Conservation (phyloP, 1,140 invertebrate species). For the Maniola jurtina region DNA sequence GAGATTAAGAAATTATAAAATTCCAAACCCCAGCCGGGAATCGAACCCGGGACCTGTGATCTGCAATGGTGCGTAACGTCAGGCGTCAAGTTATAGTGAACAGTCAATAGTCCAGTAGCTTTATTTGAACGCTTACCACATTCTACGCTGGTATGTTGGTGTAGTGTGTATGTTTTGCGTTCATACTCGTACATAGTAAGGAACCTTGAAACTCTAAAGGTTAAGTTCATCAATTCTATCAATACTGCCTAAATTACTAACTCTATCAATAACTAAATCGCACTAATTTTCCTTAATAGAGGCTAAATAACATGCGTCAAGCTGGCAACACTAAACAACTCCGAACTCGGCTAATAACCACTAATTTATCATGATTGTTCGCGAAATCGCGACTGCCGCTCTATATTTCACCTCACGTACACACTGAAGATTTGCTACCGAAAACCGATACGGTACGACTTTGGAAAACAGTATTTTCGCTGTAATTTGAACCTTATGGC, state of each 20-base stretch:
- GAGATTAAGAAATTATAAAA: no score
- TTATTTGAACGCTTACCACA: no score
- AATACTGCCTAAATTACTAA: not conserved
- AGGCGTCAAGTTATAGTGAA: no score
- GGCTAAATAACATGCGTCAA: not conserved
- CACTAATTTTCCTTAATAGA: not conserved
- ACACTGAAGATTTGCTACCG: slow-evolving; percentile 12
- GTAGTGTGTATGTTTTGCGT: no score
- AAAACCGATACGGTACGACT: not conserved
- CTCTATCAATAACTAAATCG: not conserved
- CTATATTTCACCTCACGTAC: slow-evolving; percentile 24
- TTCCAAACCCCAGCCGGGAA: no score
- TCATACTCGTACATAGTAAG: no score
- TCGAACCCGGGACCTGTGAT: no score
- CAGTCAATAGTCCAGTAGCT: no score
- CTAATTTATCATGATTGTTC: slow-evolving; percentile 30
- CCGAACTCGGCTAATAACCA: slow-evolving; percentile 18
- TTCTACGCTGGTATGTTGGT: no score
- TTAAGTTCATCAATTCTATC: not conserved
- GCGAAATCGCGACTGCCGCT: slow-evolving; percentile 16
- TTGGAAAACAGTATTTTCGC: not conserved
- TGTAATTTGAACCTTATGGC: slow-evolving; percentile 8
- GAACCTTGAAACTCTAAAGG: no score
- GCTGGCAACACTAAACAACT: slow-evolving; percentile 12
- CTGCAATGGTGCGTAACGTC: no score